phyloP scores from a whole-genome alignment of 2,113 vertebrate species.

The Synchiropus splendidus region DNA sequence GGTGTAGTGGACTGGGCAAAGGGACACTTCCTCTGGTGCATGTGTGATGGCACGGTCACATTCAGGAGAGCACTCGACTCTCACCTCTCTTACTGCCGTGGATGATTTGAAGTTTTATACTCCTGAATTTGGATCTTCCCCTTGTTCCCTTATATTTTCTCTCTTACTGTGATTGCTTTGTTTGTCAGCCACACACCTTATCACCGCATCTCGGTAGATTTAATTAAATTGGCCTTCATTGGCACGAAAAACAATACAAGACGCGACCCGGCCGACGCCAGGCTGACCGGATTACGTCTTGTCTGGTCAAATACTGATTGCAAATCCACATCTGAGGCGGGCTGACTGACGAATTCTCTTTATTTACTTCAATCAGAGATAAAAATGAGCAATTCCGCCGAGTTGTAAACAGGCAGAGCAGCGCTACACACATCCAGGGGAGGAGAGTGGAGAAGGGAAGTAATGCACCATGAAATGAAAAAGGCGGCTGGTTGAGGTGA shows the following conservation, averaged over 20 bases:
- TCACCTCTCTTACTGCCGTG: too few species aligned
- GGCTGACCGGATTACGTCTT: neutral
- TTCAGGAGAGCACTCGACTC: too few species aligned
- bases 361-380: conserved; percentile 7
- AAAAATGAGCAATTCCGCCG: neutral
- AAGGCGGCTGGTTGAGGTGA: conserved; percentile 8
- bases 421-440: neutral
- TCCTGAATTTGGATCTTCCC: neutral
- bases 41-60: too few species aligned
- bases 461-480: conserved; percentile 37
- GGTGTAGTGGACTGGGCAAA: too few species aligned
- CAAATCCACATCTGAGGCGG: conserved; percentile 2
- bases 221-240: conserved; percentile 19
- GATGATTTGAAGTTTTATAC: too few species aligned
- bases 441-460: neutral
- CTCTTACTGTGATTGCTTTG: conserved; percentile 1
- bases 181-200: conserved; percentile 1
- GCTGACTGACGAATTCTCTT: conserved; percentile 4
- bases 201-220: conserved; percentile 5
- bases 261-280: conserved; percentile 3
- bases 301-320: neutral
- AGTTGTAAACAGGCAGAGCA: too few species aligned
- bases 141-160: neutral
- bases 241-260: conserved; percentile 3
- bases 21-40: too few species aligned